phyloP scores from a whole-genome alignment of 2,113 vertebrate species.

The Pterocles burchelli region DNA sequence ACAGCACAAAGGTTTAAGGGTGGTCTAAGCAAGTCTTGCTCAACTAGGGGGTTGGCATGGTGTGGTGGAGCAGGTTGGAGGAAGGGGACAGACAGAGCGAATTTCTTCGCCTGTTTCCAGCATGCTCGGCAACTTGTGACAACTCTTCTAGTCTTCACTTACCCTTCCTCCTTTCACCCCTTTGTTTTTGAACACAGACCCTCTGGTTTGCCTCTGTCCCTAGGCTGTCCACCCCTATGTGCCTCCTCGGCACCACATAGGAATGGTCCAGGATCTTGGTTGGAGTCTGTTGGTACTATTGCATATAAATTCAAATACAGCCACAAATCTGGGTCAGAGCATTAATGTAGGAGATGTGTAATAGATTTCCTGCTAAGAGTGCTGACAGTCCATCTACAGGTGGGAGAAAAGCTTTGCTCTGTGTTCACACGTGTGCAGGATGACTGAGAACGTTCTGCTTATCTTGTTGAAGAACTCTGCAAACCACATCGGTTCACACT shows the following conservation, averaged over 20 bases:
- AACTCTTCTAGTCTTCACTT: background rate
- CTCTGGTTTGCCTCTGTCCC: background rate
- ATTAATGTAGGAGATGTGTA: background rate
- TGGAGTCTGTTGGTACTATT: background rate
- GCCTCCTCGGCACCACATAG: background rate
- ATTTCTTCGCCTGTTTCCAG: background rate
- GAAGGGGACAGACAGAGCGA: background rate
- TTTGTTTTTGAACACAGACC: background rate
- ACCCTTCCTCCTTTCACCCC: background rate
- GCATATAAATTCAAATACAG: background rate
- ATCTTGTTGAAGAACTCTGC: background rate
- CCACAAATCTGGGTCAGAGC: background rate
- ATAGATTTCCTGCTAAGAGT: background rate
- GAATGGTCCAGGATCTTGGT: background rate
- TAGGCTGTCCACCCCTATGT: background rate
- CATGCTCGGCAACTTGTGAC: background rate
- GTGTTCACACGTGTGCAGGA: background rate
- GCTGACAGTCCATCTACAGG: background rate
- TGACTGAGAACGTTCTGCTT: background rate
- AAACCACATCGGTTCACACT: background rate
- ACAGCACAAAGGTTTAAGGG: background rate
- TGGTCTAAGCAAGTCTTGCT: background rate
- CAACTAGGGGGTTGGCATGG: background rate
- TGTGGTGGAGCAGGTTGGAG: background rate
- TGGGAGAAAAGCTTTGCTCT: background rate